A percentile compares a stretch with the other conserved stretches of the same genome.
phyloP scores from a whole-genome alignment of 2,888 invertebrate species.

The Epirrhoe tristata region DNA sequence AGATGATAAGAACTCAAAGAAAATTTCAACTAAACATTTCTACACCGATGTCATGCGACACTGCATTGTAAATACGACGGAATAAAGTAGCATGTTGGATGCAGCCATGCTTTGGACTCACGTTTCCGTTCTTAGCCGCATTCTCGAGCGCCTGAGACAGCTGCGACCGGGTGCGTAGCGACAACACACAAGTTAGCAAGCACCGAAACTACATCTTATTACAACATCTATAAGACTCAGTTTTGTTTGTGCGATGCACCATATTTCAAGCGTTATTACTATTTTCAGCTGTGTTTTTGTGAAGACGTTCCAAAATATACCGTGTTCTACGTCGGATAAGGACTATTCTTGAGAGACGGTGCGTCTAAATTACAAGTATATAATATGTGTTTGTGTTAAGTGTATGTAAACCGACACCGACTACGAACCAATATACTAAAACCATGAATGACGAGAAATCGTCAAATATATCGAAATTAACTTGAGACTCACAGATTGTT shows the following conservation, averaged over 20 bases:
- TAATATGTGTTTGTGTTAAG: constrained; percentile 13
- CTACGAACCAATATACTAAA: constrained; percentile 9
- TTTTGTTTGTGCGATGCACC: constrained; percentile 33
- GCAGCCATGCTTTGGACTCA: constrained; percentile 79
- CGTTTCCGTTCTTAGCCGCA: constrained; percentile 87
- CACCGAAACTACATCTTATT: constrained; percentile 56
- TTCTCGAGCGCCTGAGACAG: constrained; percentile 89
- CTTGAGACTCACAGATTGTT: background rate
- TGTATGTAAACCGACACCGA: constrained; percentile 28
- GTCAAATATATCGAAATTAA: background rate
- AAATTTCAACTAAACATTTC: background rate
- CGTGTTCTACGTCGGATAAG: constrained; percentile 27
- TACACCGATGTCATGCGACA: constrained; percentile 10
- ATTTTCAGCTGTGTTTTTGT: background rate
- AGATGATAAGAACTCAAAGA: background rate
- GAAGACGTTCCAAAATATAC: constrained; percentile 44
- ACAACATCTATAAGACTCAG: constrained; percentile 1
- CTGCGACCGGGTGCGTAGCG: constrained; percentile 75
- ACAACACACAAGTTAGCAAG: constrained; percentile 82
- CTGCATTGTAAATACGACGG: constrained; percentile 6
- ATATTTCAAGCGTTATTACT: constrained; percentile 24
- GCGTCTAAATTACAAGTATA: constrained; percentile 7
- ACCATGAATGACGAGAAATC: background rate
- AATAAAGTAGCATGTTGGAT: constrained; percentile 35
- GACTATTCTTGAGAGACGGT: constrained; percentile 11